A percentile compares a stretch with the other conserved stretches of the same genome.
Conservation (phyloP, 64 coral and sea anemone species). For the Stylophora pistillata region DNA sequence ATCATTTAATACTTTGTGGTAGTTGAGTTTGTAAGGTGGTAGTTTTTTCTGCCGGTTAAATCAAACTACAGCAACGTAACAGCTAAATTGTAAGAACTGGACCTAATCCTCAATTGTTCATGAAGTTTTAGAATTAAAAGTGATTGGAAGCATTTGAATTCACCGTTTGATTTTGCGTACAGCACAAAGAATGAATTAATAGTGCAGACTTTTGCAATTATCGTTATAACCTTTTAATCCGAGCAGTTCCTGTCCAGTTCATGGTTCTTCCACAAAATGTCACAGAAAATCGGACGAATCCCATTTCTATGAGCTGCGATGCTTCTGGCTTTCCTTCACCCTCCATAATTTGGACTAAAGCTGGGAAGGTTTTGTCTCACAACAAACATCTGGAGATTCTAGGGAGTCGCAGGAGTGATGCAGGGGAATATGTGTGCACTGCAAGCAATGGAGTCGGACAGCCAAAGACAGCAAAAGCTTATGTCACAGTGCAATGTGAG, state of each 20-base stretch:
- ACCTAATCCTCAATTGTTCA: too few relatives aligned
- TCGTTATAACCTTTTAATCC: too few relatives aligned
- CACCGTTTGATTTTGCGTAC: too few relatives aligned
- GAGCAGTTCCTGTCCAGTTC: not conserved
- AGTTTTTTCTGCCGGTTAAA: too few relatives aligned
- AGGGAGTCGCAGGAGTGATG: not conserved
- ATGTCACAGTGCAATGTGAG: slow-evolving; percentile 18
- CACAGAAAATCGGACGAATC: not conserved
- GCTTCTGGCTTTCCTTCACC: not conserved
- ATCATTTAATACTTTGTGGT: too few relatives aligned
- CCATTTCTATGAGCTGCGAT: not conserved
- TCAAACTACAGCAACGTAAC: too few relatives aligned
- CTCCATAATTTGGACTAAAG: not conserved
- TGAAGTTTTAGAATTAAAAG: too few relatives aligned
- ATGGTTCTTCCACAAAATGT: not conserved
- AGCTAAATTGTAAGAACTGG: too few relatives aligned
- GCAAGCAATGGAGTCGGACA: not conserved
- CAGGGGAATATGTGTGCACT: not conserved
- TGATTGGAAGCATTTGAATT: too few relatives aligned
- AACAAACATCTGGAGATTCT: not conserved
- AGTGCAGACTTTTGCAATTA: too few relatives aligned
- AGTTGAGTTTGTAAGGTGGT: too few relatives aligned
- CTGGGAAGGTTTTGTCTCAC: not conserved
- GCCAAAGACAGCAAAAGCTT: not conserved
- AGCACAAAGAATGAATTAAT: too few relatives aligned